These are phyloP conservation scores for Girardinichthys multiradiatus DNA, from an alignment of 2,113 vertebrate species.

Conservation along the genomic window DNA sequence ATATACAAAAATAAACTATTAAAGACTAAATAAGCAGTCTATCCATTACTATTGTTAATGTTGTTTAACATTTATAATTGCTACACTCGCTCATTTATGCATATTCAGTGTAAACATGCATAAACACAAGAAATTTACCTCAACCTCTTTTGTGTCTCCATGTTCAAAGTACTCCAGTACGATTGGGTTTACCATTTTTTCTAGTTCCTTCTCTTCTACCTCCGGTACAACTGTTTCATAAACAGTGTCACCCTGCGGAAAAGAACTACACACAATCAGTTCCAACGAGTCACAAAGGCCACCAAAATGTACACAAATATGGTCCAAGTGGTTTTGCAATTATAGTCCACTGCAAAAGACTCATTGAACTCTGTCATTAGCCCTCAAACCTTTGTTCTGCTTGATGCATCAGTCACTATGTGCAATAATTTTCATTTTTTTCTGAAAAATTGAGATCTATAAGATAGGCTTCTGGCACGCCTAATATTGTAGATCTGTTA, in stretches of 20 bases:
- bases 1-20: neutral
- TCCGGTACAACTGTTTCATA: conserved; percentile 87
- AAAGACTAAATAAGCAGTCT: no score
- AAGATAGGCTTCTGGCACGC: no score
- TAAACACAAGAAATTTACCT: conserved; percentile 69
- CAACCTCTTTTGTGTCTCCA: conserved; percentile 87
- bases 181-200: conserved; percentile 87
- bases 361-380: no score
- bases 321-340: neutral
- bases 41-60: no score
- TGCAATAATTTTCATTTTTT: no score
- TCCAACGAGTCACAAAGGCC: conserved; percentile 5
- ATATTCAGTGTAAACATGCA: no score
- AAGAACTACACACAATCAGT: neutral
- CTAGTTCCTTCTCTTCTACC: conserved; percentile 83
- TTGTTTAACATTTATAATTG: no score
- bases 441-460: no score
- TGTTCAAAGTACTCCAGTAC: conserved; percentile 90
- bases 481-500: no score
- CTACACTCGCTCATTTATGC: neutral
- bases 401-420: no score
- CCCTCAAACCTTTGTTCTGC: no score
- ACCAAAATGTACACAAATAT: neutral
- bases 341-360: neutral
- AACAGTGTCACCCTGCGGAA: conserved; percentile 83